Conservation (phyloP, 2,797 vertebrate genomes). For the Ciconia nigra region DNA sequence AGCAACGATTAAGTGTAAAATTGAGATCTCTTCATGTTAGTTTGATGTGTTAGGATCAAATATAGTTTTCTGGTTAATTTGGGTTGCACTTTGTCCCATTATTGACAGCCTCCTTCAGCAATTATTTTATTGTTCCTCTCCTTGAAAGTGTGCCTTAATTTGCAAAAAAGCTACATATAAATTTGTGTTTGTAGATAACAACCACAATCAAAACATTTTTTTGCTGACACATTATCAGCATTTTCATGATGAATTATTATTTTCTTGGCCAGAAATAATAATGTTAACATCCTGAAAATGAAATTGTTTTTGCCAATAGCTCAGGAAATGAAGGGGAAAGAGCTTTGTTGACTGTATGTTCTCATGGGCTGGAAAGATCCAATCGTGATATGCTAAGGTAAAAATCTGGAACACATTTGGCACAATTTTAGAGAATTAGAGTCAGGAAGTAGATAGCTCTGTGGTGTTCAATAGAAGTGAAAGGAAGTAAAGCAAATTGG, state of each 20-base stretch:
- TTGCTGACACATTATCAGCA: not conserved
- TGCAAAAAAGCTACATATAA: not conserved
- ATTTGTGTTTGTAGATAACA: not conserved
- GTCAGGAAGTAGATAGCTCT: not conserved
- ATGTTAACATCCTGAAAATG: constrained; percentile 28
- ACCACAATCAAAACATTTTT: not conserved
- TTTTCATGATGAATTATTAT: constrained; percentile 11
- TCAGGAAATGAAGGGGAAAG: constrained; percentile 40
- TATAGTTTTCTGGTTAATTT: not conserved
- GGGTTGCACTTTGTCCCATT: not conserved
- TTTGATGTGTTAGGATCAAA: not conserved
- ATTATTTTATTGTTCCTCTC: not conserved
- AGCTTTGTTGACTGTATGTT: constrained; percentile 11
- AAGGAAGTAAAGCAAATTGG: not conserved
- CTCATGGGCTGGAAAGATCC: constrained; percentile 4
- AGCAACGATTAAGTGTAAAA: not conserved
- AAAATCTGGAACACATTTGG: not conserved
- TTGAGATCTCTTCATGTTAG: not conserved
- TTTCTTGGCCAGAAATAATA: constrained; percentile 29
- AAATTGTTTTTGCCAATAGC: constrained; percentile 34
- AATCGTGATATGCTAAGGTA: not conserved
- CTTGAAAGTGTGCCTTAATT: not conserved
- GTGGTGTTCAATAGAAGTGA: not conserved
- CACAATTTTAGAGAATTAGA: not conserved
- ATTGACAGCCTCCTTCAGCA: not conserved